Evolutionary conservation across 2,113 vertebrate genomes (phyloP), one percentile per base, ranked within the genome.

Genomic region (Pteropus alecto): DNA sequence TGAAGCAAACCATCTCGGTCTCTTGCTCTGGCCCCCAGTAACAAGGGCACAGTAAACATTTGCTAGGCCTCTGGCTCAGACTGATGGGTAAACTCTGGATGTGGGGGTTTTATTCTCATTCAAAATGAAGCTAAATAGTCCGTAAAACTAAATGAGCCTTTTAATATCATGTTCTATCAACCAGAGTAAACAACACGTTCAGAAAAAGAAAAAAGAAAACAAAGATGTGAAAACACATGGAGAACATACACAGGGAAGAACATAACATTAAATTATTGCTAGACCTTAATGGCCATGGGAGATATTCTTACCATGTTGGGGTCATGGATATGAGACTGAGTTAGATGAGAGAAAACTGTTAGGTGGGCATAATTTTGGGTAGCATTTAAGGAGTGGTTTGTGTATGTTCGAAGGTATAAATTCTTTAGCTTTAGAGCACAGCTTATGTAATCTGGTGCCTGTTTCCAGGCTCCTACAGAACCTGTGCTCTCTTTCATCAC

Each of bases 51-150:
- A 78, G 41, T 18, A 56, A 41, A 86, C 48, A 93, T 85, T 73
- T 95, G 86, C 48, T n/a, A 54, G 65, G 70, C 65, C 60, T 83
- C 77, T 78, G 73, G 33, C 61, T 95, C 79, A 33, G 58, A 60
- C 18, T 38, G 67, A 79, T n/a, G 77, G 58, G 16, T 68, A 82
- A 88, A 76, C 19, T 73, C 22, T 94, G 35, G 22, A 61, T 26
- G 6, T 68, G 43, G 56, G 81, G 60, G 73, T 67, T 94, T 96
- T 96, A 77, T 83, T 94, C 60, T 95, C n/a, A 41, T 94, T 96
- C 43, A 92, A 93, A 77, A 95, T 85, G 85, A 96, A 96, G 81
- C 71, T 88, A 88, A 94, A 70, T 82, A 28, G 30, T 79, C 87
- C 84, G 54, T 51, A 90, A 92, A 82, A 91, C 61, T 86, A 81